Base-by-base conservation (phyloP, 2,888 invertebrate genomes). In the Xestia rhomboidea region DNA sequence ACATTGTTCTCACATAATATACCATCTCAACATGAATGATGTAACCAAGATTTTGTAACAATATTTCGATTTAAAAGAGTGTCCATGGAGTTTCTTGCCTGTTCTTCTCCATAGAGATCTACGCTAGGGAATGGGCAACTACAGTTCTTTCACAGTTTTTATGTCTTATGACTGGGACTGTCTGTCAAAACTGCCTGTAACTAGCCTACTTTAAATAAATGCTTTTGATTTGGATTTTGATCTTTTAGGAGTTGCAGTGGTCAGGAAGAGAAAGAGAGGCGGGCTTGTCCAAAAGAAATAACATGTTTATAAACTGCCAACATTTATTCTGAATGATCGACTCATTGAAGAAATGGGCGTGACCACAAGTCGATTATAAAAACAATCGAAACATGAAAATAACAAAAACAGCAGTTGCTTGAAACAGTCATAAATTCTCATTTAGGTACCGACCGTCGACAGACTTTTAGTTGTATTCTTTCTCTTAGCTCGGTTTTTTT, bases 351-450 rank as follows among this genome's bases (percentile, higher is more conserved):
- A 18, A 41, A 8, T n/a, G 15, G n/a, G 41, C 8, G n/a, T 62
- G 10, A 8, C 10, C 10, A 41, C n/a, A n/a, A 63, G 62, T 7
- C 30, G 24, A 54, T 18, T 41, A 30, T 51, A 73, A 79, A 49
- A 74, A 30, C 34, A 75, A 64, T 44, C 0, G 21, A 41, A 34
- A 68, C 30, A 68, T 57, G 15, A 21, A 74, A 82, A 44, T 46
- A 54, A 57, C 54, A 44, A 70, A 70, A 76, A 68, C 38, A 73
- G 70, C 62, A 72, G 34, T 54, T 38, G 5, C 1, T 1, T 41
- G 27, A 15, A 54, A 21, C 66, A 38, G 44, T 77, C 49, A 67
- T 81, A 81, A 70, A 73, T 79, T 79, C 18, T 73, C 44, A 70
- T 79, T 83, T 46, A 15, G n/a, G n/a, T 30, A 46, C 46, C n/a